Conservation (phyloP, 2,888 invertebrate species). For the Lissocephala sabroskyi region DNA sequence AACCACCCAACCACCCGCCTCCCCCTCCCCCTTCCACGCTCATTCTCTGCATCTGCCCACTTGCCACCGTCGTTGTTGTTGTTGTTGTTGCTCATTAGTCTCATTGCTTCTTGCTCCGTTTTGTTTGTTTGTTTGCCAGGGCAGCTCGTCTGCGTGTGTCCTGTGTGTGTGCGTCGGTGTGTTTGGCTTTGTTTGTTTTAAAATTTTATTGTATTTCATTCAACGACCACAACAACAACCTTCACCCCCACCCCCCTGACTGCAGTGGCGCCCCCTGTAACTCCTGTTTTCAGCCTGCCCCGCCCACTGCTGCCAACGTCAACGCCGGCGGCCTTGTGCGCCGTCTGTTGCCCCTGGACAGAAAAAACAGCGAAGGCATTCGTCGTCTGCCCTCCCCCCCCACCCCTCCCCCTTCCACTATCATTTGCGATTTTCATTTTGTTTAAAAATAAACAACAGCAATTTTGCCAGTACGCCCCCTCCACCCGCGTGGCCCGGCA, state of each 20-base stretch:
- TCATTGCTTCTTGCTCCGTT: conserved; percentile 36
- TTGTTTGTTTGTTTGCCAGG: conserved; percentile 7
- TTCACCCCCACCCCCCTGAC: conserved; percentile 3
- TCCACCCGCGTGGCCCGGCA: no score
- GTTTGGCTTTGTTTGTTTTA: conserved; percentile 57
- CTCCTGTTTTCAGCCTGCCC: conserved; percentile 13
- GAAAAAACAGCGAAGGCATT: no score
- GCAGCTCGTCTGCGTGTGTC: conserved; percentile 3
- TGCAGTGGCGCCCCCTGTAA: conserved; percentile 11
- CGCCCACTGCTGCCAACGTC: not conserved
- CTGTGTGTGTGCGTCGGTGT: conserved; percentile 14
- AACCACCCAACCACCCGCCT: not conserved
- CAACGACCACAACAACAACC: conserved; percentile 14
- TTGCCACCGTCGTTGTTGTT: conserved; percentile 3
- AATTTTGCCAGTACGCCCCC: no score
- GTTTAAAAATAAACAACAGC: no score
- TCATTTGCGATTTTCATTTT: no score
- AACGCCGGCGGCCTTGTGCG: not conserved
- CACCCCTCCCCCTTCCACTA: no score
- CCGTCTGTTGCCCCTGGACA: not conserved
- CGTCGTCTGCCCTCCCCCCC: no score
- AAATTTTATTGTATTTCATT: conserved; percentile 58
- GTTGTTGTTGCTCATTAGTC: conserved; percentile 43
- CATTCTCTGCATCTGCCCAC: not conserved
- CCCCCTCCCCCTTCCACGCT: not conserved